These are phyloP conservation scores for Morbakka virulenta DNA, from an alignment of 30 jellyfish, hydroid and myxozoan genomes.

Conservation along the genomic window DNA sequence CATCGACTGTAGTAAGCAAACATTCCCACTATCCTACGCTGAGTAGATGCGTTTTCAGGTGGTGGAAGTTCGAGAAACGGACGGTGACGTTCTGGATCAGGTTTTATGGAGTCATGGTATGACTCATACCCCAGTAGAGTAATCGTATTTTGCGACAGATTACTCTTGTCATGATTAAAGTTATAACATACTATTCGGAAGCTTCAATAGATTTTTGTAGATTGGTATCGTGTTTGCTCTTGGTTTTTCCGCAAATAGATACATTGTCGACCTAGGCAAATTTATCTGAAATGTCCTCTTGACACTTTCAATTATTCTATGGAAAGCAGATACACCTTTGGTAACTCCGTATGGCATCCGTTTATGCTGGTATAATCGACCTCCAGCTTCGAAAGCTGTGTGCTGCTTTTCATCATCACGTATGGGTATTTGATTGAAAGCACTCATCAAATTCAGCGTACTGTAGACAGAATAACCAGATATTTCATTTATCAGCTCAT, in stretches of 20 bases:
- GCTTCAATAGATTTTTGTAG: slow-evolving; percentile 43
- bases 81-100: slow-evolving; percentile 70
- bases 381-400: slow-evolving; percentile 58
- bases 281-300: slow-evolving; percentile 11
- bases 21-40: slow-evolving; percentile 48
- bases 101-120: slow-evolving; percentile 41
- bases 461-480: too few relatives aligned
- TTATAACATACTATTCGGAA: slow-evolving; percentile 18
- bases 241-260: slow-evolving; percentile 42
- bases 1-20: slow-evolving; percentile 62
- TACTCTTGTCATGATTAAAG: slow-evolving; percentile 49
- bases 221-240: slow-evolving; percentile 53
- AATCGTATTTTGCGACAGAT: slow-evolving; percentile 2
- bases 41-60: slow-evolving; percentile 38
- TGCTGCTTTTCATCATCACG: not conserved
- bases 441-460: slow-evolving; percentile 40
- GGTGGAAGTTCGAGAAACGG: slow-evolving; percentile 71
- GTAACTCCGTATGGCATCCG: slow-evolving; percentile 15
- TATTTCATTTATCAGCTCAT: too few relatives aligned
- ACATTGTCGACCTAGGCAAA: slow-evolving; percentile 43
- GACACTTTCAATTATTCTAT: slow-evolving; percentile 36
- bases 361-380: slow-evolving; percentile 5
- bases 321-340: slow-evolving; percentile 7
- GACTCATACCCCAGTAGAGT: slow-evolving; percentile 45
- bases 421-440: slow-evolving; percentile 45